Conservation (phyloP, 2,797 vertebrate species). For the Lagorchestes hirsutus region DNA sequence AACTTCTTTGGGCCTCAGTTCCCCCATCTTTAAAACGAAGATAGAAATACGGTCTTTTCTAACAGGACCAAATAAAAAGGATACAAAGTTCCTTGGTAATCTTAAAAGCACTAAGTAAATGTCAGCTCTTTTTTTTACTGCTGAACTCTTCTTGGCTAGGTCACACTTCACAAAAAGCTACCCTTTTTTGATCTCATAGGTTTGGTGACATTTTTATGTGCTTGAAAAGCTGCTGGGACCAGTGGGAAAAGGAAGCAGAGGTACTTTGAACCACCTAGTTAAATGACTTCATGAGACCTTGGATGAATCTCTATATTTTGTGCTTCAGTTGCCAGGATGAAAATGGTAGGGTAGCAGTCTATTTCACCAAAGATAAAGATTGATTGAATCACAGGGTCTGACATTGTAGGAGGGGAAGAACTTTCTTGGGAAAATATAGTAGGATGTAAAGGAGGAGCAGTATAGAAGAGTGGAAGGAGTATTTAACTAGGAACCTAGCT, state of each 20-base stretch:
- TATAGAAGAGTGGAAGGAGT: neutral
- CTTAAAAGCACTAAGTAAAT: too few relatives aligned
- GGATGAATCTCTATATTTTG: neutral
- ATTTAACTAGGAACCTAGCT: neutral
- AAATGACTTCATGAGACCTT: too few relatives aligned
- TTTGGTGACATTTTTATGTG: neutral
- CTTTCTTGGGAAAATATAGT: neutral
- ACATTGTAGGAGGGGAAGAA: neutral
- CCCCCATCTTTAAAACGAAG: neutral
- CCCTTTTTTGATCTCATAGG: neutral
- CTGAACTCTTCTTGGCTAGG: neutral
- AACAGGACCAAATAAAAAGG: neutral
- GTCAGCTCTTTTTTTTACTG: neutral
- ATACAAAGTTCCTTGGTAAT: neutral
- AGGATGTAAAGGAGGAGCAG: neutral
- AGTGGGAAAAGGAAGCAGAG: neutral
- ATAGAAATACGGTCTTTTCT: neutral
- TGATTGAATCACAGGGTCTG: neutral
- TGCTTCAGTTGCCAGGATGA: neutral
- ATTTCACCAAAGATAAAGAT: neutral
- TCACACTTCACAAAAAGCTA: neutral
- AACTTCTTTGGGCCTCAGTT: neutral
- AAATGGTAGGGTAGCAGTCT: neutral
- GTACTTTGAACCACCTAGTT: neutral
- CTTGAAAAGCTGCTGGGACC: neutral